Base-by-base conservation (phyloP, 2,113 vertebrate genomes). In the Dipodomys ordii region DNA sequence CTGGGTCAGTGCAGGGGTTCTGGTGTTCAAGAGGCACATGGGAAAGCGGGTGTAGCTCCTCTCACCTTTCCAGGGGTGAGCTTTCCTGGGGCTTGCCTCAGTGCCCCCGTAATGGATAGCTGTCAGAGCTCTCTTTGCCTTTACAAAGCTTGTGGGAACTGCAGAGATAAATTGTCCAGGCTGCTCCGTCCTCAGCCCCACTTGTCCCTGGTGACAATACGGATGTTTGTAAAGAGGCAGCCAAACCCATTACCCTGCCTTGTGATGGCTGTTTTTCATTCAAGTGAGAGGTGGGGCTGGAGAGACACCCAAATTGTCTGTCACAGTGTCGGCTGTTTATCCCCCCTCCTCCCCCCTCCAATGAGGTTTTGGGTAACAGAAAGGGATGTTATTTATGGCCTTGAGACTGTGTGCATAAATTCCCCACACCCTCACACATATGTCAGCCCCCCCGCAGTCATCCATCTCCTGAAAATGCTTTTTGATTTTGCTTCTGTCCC, bases 371-470 rank as follows among this genome's bases (percentile, higher is more conserved):
- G 92, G 96, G 85, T 80, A 82, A 91, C 67, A 93, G 86, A 96
- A 87, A 65, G 81, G 88, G 96, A 53, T 96, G 98, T 98, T 97
- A 97, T 98, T 97, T 97, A 96, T 95, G 95, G 28, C 83, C 57
- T 10, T 39, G 0, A 39, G 95, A 87, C 94, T 89, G 88, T 2
- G n/a, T 10, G 35, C 94, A 85, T 96, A 97, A 97, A 97, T 89
- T 19, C 82, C 68, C 69, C 81, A 84, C 76, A 82, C 80, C 88
- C 91, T 22, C 19, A 32, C 92, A 22, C 20, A 88, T 83, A 67
- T 93, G 85, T 90, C 93, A 92, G 88, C 20, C 73, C 35, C 78
- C 49, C 91, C 83, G 82, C 92, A 62, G 74, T 86, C 96, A 68
- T 94, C 86, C 19, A 6, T 97, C 82, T 18, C 79, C 78, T 10